A percentile compares a stretch with the other conserved stretches of the same genome.
Evolutionary conservation across 2,888 invertebrate genomes (phyloP).

Genomic region (Dasypolia templi): DNA sequence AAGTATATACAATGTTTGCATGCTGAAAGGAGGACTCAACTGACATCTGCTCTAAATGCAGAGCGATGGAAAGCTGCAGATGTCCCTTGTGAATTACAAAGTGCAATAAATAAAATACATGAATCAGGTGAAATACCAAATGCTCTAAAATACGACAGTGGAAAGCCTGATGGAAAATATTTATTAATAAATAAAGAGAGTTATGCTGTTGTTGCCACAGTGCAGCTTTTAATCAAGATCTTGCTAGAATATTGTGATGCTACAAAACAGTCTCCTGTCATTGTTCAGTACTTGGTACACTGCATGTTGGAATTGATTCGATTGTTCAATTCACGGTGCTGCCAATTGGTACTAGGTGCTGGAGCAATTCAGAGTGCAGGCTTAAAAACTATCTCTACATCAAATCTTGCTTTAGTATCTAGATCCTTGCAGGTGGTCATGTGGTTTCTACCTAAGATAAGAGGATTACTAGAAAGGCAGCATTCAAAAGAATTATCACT

Average conservation of each 20-base stretch:
- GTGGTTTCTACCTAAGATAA: slow-evolving; percentile 94
- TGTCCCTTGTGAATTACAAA: slow-evolving; percentile 97
- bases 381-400: slow-evolving; percentile 97
- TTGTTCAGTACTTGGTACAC: slow-evolving; percentile 95
- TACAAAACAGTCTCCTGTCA: slow-evolving; percentile 93
- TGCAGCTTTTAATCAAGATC: slow-evolving; percentile 96
- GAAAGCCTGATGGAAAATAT: slow-evolving; percentile 88
- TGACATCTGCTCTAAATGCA: slow-evolving; percentile 95
- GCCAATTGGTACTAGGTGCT: slow-evolving; percentile 98
- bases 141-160: slow-evolving; percentile 78
- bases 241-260: slow-evolving; percentile 97
- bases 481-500: slow-evolving; percentile 87
- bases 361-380: slow-evolving; percentile 99
- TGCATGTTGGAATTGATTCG: slow-evolving; percentile 97
- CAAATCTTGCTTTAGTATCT: slow-evolving; percentile 96
- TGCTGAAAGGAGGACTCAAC: slow-evolving; percentile 95
- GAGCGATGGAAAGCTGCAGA: slow-evolving; percentile 98
- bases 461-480: slow-evolving; percentile 92
- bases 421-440: slow-evolving; percentile 95
- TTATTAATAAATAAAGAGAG: slow-evolving; percentile 93
- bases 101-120: slow-evolving; percentile 93
- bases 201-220: slow-evolving; percentile 95
- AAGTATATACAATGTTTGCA: slow-evolving; percentile 98
- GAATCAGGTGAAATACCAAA: slow-evolving; percentile 88
- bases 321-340: slow-evolving; percentile 96